Percentiles rank a stretch among this genome's conserved stretches.
phyloP scores from a whole-genome alignment of 2,113 vertebrate species.

The Erythrolamprus reginae region DNA sequence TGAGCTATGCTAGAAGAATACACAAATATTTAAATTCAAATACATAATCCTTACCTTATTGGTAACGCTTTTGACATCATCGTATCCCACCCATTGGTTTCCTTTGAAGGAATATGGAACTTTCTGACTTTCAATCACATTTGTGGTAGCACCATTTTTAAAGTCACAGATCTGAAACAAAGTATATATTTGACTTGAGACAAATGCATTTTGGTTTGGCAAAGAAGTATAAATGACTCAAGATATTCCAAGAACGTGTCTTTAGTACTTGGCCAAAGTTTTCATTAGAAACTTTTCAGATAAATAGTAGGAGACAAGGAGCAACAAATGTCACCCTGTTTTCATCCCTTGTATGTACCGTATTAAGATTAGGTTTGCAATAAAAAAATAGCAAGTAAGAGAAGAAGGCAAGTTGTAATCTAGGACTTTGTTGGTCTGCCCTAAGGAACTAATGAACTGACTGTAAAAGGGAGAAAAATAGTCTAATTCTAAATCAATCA shows the following conservation, averaged over 20 bases:
- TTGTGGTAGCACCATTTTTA: slow-evolving; percentile 30
- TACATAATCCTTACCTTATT: slow-evolving; percentile 13
- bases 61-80: slow-evolving; percentile 64
- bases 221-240: neutral
- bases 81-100: slow-evolving; percentile 74
- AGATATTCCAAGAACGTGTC: neutral
- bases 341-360: neutral
- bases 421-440: neutral
- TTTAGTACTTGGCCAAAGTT: neutral
- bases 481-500: neutral
- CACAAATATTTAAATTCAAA: neutral
- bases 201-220: neutral
- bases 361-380: neutral
- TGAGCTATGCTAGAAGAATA: neutral
- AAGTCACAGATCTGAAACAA: slow-evolving; percentile 69
- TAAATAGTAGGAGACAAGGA: neutral
- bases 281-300: neutral
- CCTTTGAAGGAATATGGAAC: slow-evolving; percentile 73
- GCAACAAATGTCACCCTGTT: neutral
- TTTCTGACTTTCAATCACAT: slow-evolving; percentile 67
- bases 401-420: neutral
- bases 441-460: neutral
- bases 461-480: neutral
- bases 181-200: neutral
- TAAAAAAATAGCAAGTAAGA: neutral